Conservation (phyloP, 2,888 invertebrate genomes). For the Diaprepes abbreviatus region DNA sequence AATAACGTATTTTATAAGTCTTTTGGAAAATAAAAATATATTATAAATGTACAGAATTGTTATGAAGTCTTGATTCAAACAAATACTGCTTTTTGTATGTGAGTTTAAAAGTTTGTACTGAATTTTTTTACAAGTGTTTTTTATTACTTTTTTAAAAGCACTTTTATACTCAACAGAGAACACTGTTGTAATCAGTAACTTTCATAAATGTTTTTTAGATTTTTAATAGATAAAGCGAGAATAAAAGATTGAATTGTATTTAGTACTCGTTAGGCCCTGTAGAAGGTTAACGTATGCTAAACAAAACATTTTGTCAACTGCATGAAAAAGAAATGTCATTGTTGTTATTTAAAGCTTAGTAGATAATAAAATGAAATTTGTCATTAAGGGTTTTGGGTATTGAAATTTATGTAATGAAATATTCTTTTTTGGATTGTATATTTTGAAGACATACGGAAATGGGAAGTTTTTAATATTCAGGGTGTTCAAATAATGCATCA, state of each 20-base stretch:
- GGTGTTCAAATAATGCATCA: too few relatives aligned
- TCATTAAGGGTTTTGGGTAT: too few relatives aligned
- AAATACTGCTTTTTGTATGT: conserved; percentile 54
- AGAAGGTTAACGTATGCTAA: background rate
- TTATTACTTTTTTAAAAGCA: conserved; percentile 57
- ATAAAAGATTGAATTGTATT: conserved; percentile 34
- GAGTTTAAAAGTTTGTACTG: conserved; percentile 56
- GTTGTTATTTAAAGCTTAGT: too few relatives aligned
- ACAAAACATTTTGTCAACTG: too few relatives aligned
- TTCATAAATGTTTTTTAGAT: conserved; percentile 33
- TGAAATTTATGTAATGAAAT: too few relatives aligned
- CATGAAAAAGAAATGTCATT: too few relatives aligned
- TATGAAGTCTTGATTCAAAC: conserved; percentile 34
- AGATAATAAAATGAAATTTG: too few relatives aligned
- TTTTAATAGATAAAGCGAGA: conserved; percentile 13
- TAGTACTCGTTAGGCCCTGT: background rate
- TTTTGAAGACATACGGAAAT: too few relatives aligned
- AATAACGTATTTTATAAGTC: conserved; percentile 5
- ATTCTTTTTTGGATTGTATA: too few relatives aligned
- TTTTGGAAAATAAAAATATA: conserved; percentile 10
- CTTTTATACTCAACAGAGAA: conserved; percentile 53
- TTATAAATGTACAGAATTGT: conserved; percentile 25
- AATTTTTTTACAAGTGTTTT: conserved; percentile 57
- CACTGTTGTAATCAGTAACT: conserved; percentile 32
- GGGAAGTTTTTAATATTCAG: too few relatives aligned